A percentile compares a stretch with the other conserved stretches of the same genome.
Evolutionary conservation across 2,888 invertebrate species (phyloP).

Genomic region (Epistrophella euchroma): DNA sequence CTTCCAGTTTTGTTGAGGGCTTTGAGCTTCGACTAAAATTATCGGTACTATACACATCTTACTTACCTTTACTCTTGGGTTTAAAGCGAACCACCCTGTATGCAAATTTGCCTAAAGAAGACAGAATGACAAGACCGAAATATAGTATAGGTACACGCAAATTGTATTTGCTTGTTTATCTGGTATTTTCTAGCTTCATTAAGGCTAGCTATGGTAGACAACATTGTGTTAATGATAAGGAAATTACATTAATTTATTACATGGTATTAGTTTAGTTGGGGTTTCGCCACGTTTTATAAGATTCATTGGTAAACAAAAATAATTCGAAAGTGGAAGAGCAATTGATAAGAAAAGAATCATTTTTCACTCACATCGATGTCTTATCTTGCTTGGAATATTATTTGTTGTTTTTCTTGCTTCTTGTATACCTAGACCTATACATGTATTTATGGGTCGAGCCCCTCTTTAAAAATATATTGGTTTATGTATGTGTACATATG

Average conservation of each 20-base stretch:
- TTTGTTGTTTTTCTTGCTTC: background rate
- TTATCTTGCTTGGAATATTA: background rate
- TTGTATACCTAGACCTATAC: too few relatives aligned
- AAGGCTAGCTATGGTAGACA: background rate
- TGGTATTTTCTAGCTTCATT: background rate
- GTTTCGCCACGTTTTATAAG: background rate
- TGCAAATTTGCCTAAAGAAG: background rate
- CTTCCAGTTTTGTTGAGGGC: too few relatives aligned
- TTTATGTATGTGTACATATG: background rate
- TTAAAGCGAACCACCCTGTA: background rate
- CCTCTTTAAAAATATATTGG: background rate
- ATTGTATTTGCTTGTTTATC: background rate
- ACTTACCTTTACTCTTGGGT: background rate
- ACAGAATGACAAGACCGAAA: background rate
- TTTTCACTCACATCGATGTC: background rate
- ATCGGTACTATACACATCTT: too few relatives aligned
- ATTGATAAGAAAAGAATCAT: background rate
- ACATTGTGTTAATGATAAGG: background rate
- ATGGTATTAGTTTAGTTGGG: background rate
- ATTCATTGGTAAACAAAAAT: background rate
- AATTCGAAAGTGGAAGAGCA: background rate
- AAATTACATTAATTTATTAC: background rate
- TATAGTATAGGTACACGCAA: background rate
- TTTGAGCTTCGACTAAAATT: too few relatives aligned
- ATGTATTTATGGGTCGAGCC: background rate